Base-by-base conservation (phyloP, 2,888 invertebrate genomes). In the Leptinotarsa peninsularis region DNA sequence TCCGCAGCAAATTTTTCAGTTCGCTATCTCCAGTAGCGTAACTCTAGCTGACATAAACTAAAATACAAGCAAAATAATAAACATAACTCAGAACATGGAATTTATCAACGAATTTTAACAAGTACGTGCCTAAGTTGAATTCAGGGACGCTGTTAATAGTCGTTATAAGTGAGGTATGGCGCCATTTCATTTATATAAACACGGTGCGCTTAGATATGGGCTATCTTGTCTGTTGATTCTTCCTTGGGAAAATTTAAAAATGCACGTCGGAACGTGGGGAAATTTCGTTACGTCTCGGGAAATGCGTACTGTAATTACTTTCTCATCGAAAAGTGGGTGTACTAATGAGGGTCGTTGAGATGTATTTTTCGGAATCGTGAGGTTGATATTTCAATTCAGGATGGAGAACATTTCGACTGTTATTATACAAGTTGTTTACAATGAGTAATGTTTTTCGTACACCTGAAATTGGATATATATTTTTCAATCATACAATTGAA, bases 141-240 rank as follows among this genome's bases (percentile, higher is more conserved):
- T 87, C 86, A 84, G 87, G 86, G 84, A 85, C 86, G 84, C 80
- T 86, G 85, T 86, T 88, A 87, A 87, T 85, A 88, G 88, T 86
- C 88, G 87, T 88, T 88, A 87, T 80, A 84, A 85, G 86, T 88
- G 88, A 88, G 84, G 86, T 86, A 88, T 88, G 88, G 87, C 87
- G 87, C 87, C 87, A 88, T 89, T 89, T 88, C 88, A 89, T 88
- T 88, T 88, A 88, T 88, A 88, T 88, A 88, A 88, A 89, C 88
- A 88, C 84, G 83, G 86, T 86, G 85, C 83, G 83, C 83, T 75
- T 81, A 78, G 82, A 70, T 70, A 70, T 82, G 82, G 83, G 83
- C 84, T 85, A 84, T 83, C 79, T 79, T 76, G 79, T 79, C 79
- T 77, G 79, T 82, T 83, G 82, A 83, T 83, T 83, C 81, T 83